Percentiles rank a stretch among this genome's conserved stretches.
Evolutionary conservation across 2,888 invertebrate species (phyloP).

Genomic region (Drosophila emarginata): DNA sequence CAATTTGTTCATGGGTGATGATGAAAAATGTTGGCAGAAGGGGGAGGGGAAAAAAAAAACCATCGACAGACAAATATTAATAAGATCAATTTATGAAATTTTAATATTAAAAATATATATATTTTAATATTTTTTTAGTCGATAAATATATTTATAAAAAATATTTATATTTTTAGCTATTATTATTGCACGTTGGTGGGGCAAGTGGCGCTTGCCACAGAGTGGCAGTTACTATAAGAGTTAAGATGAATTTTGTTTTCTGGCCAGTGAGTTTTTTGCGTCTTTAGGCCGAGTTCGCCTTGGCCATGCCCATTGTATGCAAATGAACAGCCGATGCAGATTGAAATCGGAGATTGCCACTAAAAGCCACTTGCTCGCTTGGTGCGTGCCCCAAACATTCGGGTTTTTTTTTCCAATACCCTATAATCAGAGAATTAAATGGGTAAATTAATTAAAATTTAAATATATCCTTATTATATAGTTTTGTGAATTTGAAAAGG

Average conservation of each 20-base stretch:
- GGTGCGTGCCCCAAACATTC: slow-evolving; percentile 69
- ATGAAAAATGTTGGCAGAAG: background rate
- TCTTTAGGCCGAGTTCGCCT: slow-evolving; percentile 2
- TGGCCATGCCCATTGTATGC: slow-evolving; percentile 59
- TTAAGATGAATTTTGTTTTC: slow-evolving; percentile 14
- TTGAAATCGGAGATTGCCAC: slow-evolving; percentile 12
- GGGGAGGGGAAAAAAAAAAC: background rate
- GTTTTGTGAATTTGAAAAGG: too few species aligned
- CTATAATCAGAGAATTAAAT: background rate
- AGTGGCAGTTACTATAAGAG: background rate
- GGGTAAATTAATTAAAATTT: background rate
- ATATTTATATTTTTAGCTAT: background rate
- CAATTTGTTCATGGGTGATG: background rate
- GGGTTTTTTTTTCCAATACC: background rate
- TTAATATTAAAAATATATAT: background rate
- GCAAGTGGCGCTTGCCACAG: slow-evolving; percentile 38
- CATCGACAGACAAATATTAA: background rate
- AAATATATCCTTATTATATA: too few species aligned
- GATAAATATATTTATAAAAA: too few species aligned
- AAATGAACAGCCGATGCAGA: slow-evolving; percentile 44
- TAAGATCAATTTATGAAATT: slow-evolving; percentile 4
- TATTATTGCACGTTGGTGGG: background rate
- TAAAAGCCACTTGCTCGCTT: slow-evolving; percentile 14
- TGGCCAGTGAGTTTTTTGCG: slow-evolving; percentile 1
- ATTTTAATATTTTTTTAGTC: too few species aligned